Conservation (phyloP, 2,888 invertebrate genomes). For the Volucella bombylans region DNA sequence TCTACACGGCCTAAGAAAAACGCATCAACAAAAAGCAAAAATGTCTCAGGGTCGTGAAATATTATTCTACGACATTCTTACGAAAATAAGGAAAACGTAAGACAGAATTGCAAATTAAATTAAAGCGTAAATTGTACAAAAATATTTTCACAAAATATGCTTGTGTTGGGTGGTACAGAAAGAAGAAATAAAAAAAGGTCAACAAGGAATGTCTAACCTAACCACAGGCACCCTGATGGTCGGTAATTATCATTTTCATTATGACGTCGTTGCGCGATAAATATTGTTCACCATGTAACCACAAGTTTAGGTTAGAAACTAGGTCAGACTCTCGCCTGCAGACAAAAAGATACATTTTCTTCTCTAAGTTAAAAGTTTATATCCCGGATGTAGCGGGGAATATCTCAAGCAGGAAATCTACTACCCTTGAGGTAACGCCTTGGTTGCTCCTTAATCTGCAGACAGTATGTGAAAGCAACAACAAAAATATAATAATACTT, state of each 20-base stretch:
- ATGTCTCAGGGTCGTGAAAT: neutral
- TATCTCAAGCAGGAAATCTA: neutral
- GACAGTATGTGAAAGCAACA: neutral
- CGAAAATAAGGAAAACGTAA: neutral
- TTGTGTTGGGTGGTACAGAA: too few species aligned
- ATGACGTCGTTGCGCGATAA: constrained; percentile 33
- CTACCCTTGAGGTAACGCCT: neutral
- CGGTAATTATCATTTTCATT: constrained; percentile 40
- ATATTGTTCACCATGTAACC: constrained; percentile 18
- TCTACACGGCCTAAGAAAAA: neutral
- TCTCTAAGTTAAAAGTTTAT: constrained; percentile 22
- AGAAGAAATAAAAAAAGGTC: neutral
- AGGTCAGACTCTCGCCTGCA: constrained; percentile 36
- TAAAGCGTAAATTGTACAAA: too few species aligned
- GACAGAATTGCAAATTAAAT: too few species aligned
- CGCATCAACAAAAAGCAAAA: too few species aligned
- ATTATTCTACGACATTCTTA: constrained; percentile 15
- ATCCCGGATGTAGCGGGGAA: neutral
- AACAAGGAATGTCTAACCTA: neutral
- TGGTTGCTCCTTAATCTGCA: neutral
- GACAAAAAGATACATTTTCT: constrained; percentile 24
- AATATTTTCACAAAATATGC: too few species aligned
- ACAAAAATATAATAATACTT: neutral
- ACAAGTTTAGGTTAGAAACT: constrained; percentile 13
- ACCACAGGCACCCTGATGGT: neutral